These are phyloP conservation scores for Rynchops niger DNA, from an alignment of 2,113 vertebrate species.

Conservation along the genomic window DNA sequence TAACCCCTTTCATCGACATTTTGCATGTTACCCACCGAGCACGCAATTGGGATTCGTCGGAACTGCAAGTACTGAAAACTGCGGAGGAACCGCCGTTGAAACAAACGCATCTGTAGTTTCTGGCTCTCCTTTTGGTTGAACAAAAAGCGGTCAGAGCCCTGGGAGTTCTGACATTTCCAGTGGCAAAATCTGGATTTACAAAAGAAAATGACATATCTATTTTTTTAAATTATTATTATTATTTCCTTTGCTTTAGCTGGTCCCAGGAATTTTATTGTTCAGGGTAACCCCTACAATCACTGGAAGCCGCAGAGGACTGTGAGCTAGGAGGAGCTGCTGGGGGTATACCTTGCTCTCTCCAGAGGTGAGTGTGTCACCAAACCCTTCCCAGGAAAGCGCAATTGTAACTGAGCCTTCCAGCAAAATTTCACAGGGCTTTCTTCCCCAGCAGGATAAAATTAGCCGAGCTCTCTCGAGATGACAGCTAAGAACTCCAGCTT, in stretches of 20 bases:
- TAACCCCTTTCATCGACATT: not conserved
- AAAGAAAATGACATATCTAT: not conserved
- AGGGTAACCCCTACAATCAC: not conserved
- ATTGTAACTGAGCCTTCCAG: conserved; percentile 8
- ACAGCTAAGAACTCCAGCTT: conserved; percentile 63
- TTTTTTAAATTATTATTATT: not conserved
- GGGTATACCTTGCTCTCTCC: not conserved
- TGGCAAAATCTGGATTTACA: not conserved
- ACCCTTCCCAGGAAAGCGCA: conserved; percentile 25
- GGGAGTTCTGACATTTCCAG: not conserved
- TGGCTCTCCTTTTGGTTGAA: not conserved
- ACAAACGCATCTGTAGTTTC: not conserved
- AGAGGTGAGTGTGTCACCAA: not conserved
- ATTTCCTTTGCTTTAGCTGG: not conserved
- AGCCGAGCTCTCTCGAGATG: conserved; percentile 46
- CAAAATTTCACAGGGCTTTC: conserved; percentile 47
- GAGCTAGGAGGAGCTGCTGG: not conserved
- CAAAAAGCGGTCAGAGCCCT: not conserved
- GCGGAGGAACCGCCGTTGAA: rapidly evolving
- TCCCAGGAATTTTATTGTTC: not conserved
- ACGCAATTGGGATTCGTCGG: not conserved
- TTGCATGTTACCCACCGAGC: not conserved
- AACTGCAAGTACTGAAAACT: not conserved
- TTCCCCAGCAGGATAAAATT: conserved; percentile 73
- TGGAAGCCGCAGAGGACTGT: not conserved